These are phyloP conservation scores for Berghia stephanieae DNA, from an alignment of 1,140 invertebrate species.

Conservation along the genomic window DNA sequence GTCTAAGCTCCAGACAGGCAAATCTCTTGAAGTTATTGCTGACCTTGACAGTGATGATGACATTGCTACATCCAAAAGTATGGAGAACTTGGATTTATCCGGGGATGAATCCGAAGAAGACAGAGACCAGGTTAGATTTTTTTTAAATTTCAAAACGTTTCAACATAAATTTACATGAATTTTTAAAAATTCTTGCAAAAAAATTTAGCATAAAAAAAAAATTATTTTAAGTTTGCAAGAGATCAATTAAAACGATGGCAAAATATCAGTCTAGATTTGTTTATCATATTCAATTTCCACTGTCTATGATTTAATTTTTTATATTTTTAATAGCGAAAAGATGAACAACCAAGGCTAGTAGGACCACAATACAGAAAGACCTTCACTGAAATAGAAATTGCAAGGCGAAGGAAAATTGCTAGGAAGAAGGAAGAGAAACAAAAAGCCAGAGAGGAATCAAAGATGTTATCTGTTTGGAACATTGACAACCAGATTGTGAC, in stretches of 20 bases:
- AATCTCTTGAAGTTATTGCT: constrained; percentile 33
- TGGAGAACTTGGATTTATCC: constrained; percentile 27
- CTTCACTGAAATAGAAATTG: constrained; percentile 49
- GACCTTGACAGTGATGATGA: constrained; percentile 17
- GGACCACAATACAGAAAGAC: constrained; percentile 56
- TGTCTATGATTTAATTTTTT: not conserved
- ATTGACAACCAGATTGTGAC: constrained; percentile 55
- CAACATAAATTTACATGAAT: too few species aligned
- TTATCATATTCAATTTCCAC: not conserved
- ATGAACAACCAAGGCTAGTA: constrained; percentile 34
- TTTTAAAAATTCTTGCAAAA: not conserved
- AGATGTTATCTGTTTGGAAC: constrained; percentile 57
- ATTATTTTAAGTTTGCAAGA: not conserved
- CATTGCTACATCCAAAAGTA: constrained; percentile 1
- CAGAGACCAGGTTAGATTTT: too few species aligned
- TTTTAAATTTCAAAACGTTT: too few species aligned
- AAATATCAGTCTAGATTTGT: not conserved
- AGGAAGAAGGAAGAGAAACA: constrained; percentile 59
- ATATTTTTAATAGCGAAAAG: too few species aligned
- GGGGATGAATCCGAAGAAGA: constrained; percentile 32
- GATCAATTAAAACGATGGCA: not conserved
- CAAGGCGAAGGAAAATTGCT: constrained; percentile 41
- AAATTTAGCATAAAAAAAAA: not conserved
- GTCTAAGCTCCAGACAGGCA: not conserved
- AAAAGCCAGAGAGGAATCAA: constrained; percentile 50